phyloP scores from a whole-genome alignment of 2,888 invertebrate species.

The Diogma glabrata region DNA sequence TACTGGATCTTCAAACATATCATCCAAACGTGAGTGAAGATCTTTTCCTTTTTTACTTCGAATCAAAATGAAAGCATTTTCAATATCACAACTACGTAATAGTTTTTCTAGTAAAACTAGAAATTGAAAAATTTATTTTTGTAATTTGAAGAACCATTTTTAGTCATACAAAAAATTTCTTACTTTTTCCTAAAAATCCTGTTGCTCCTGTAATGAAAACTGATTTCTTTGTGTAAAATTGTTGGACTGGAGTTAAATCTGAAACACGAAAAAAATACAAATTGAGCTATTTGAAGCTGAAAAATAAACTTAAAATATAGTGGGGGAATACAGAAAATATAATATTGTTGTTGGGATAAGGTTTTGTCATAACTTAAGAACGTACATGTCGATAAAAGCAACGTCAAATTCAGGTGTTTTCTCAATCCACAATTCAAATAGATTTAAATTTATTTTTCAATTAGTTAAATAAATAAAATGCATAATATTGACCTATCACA shows the following conservation, averaged over 20 bases:
- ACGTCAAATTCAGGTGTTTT: too few relatives aligned
- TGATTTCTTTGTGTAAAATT: slow-evolving; percentile 46
- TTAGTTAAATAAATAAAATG: too few relatives aligned
- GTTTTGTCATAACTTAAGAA: too few relatives aligned
- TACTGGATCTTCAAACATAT: slow-evolving; percentile 55
- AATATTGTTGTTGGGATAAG: too few relatives aligned
- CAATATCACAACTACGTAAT: slow-evolving; percentile 43
- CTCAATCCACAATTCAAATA: too few relatives aligned
- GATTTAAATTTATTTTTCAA: too few relatives aligned
- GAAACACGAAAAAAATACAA: not conserved
- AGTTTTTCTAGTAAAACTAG: slow-evolving; percentile 41
- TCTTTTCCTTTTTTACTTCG: slow-evolving; percentile 50
- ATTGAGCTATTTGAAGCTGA: too few relatives aligned
- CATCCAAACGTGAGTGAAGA: slow-evolving; percentile 50
- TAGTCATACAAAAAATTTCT: not conserved
- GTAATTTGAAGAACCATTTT: not conserved
- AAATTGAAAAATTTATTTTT: not conserved
- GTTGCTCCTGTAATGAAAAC: slow-evolving; percentile 50
- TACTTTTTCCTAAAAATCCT: slow-evolving; percentile 39
- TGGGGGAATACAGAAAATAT: too few relatives aligned
- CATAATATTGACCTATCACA: too few relatives aligned
- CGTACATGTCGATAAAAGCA: too few relatives aligned
- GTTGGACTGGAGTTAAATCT: slow-evolving; percentile 34
- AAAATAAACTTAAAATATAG: too few relatives aligned
- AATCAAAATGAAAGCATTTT: slow-evolving; percentile 43